Base-by-base conservation (phyloP, 2,888 invertebrate species). In the Thymelicus lineola region DNA sequence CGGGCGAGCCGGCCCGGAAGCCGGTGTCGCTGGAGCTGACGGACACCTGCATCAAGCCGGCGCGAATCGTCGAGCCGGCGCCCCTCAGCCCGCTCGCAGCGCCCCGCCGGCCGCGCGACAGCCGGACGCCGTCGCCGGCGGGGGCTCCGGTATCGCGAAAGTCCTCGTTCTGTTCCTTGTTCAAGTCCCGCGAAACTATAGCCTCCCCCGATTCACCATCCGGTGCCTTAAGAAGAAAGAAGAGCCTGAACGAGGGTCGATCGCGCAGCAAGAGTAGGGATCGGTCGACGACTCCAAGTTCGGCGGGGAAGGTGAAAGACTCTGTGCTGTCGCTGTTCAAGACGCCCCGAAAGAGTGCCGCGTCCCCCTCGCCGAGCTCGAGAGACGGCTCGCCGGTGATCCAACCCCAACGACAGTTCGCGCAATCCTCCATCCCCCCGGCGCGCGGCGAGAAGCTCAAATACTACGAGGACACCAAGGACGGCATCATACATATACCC, bases 151-250 rank as follows among this genome's bases (percentile, higher is more conserved):
- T 95, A 0, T 97, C 97, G 0, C 94, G 97, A 50, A 97, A 97
- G 85, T 97, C 96, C 78, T 97, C 97, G 45, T 97, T 97, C 82
- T 96, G 97, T 71, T 97, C 97, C 5, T 87, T 97, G 57, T 97
- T 97, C 81, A 96, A 96, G 84, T 96, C 96, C 74, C 95, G 96
- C 76, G 96, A 96, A 78, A 94, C 94, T 20, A 94, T 95, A 71
- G 94, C 95, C 20, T 96, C 95, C 71, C 95, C 95, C 0, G 95
- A 95, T 76, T 95, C 95, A 0, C 95, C 95, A 12, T 94, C 94
- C 0, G 90, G 89, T 14, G 88, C 86, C 17, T 79, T 90, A 45
- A 86, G 89, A 1, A 84, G 92, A 65, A 92, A 92, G 75, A 88
- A 90, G 71, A 91, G 92, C 72, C 78, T 91, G 45, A 90, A 86